Conservation (phyloP, 2,797 vertebrate species). For the Morelia viridis region DNA sequence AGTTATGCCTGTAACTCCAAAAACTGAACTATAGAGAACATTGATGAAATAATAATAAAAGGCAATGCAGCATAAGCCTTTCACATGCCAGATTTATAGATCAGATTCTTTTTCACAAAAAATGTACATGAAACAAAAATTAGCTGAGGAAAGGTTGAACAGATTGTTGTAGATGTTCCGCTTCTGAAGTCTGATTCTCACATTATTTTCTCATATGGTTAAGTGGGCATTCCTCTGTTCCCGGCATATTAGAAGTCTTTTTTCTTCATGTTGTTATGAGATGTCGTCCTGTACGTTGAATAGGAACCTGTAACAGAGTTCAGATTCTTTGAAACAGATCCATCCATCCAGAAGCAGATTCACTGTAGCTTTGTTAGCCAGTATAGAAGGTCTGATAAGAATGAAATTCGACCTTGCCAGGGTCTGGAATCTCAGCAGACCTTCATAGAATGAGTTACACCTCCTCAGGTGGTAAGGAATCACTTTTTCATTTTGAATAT, state of each 20-base stretch:
- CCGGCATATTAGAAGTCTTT: background rate
- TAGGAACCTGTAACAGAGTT: background rate
- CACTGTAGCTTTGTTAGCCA: background rate
- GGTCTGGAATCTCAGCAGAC: background rate
- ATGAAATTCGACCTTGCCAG: background rate
- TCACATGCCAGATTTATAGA: slow-evolving; percentile 66
- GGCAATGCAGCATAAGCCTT: slow-evolving; percentile 58
- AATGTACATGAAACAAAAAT: slow-evolving; percentile 61
- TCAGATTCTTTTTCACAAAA: slow-evolving; percentile 59
- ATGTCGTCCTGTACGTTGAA: background rate
- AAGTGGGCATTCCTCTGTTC: background rate
- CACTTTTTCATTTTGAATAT: background rate
- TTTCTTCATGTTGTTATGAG: background rate
- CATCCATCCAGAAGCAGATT: background rate
- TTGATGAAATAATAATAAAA: slow-evolving; percentile 74
- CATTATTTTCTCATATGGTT: background rate
- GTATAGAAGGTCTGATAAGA: background rate
- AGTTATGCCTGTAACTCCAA: slow-evolving; percentile 70
- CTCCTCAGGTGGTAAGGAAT: background rate
- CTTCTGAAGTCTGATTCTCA: background rate
- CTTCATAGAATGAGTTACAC: background rate
- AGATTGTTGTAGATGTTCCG: slow-evolving; percentile 49
- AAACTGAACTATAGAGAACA: slow-evolving; percentile 69
- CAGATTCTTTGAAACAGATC: background rate
- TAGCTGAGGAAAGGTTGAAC: slow-evolving; percentile 53